A percentile compares a stretch with the other conserved stretches of the same genome.
These are phyloP conservation scores for Drosophila mauritiana DNA, from an alignment of 1,140 invertebrate species.

Conservation along the genomic window DNA sequence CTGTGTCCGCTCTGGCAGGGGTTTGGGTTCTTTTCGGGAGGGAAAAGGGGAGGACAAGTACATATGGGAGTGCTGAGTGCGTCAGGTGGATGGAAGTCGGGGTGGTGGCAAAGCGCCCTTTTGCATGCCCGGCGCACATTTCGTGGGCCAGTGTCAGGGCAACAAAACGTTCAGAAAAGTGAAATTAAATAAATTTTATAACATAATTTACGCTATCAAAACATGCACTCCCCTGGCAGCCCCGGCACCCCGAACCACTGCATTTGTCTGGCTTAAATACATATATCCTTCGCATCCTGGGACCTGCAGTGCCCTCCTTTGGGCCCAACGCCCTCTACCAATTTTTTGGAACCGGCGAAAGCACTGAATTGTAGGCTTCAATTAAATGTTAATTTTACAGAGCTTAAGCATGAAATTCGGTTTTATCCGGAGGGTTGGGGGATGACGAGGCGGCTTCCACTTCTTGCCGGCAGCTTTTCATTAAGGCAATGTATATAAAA, in stretches of 20 bases:
- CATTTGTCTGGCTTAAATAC: constrained; percentile 27
- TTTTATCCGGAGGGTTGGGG: constrained; percentile 23
- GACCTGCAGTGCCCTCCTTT: constrained; percentile 29
- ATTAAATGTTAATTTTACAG: constrained; percentile 84
- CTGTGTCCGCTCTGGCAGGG: constrained; percentile 5
- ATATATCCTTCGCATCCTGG: constrained; percentile 12
- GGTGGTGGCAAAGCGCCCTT: constrained; percentile 2
- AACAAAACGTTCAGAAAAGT: constrained; percentile 80
- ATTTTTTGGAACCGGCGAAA: constrained; percentile 46
- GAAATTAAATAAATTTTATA: constrained; percentile 84
- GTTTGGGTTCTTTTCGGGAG: neutral
- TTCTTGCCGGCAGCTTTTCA: constrained; percentile 55
- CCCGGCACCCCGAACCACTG: constrained; percentile 1
- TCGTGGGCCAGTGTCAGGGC: constrained; percentile 42
- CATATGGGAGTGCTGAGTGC: constrained; percentile 34
- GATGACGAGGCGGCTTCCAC: neutral
- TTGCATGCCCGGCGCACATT: constrained; percentile 62
- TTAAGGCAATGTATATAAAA: constrained; percentile 72
- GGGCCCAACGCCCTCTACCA: neutral
- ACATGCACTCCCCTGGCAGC: constrained; percentile 56
- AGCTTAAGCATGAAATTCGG: constrained; percentile 82
- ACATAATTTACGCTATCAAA: constrained; percentile 83
- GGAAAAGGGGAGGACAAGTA: constrained; percentile 14
- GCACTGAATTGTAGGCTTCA: constrained; percentile 79
- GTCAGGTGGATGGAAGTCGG: constrained; percentile 25